Base-by-base conservation (phyloP, 2,113 vertebrate species). In the Isurus oxyrinchus region DNA sequence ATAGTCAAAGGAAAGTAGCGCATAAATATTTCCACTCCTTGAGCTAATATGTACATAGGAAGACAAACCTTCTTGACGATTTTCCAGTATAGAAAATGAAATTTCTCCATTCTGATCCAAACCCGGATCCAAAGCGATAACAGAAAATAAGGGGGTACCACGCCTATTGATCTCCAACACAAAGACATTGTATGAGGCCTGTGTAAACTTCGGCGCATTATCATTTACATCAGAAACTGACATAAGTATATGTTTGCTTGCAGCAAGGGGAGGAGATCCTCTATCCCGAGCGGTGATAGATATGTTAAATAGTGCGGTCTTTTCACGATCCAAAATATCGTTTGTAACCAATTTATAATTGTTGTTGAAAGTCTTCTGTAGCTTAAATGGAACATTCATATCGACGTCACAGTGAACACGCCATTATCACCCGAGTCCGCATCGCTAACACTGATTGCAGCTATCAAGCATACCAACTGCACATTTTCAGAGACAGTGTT, bases 181-280 rank as follows among this genome's bases (percentile, higher is more conserved):
- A 96, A 97, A 98, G 59, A 98, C 96, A 97, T 98, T 97, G 0
- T 98, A 97, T 0, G 97, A 59, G 0, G 96, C 59, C 5, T 97
- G 97, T 81, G 96, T 2, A 94, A 99, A 99, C 7, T 49, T 97
- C 11, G 99, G 98, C 0, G 97, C 72, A 23, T 99, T 99, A 86
- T 99, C 98, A 61, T 99, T 99, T 13, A 98, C 98, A 0, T 99
- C 99, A 81, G 98, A 98, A 93, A 99, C 96, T 0, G 98, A 97
- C 88, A 99, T 97, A 25, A 96, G 97, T 63, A 98, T 84, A 0
- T 97, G 96, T 94, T 96, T 97, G 61, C 49, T 97, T 81, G 97
- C 97, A 66, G 98, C 98, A 16, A 99, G 97, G 53, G 98, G 97
- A 8, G 98, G 98, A 3, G 90, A 98, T 0, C 98, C 99, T 95